These are phyloP conservation scores for Sebastiscus albofasciatus DNA, from an alignment of 2,797 vertebrate genomes.

Conservation along the genomic window DNA sequence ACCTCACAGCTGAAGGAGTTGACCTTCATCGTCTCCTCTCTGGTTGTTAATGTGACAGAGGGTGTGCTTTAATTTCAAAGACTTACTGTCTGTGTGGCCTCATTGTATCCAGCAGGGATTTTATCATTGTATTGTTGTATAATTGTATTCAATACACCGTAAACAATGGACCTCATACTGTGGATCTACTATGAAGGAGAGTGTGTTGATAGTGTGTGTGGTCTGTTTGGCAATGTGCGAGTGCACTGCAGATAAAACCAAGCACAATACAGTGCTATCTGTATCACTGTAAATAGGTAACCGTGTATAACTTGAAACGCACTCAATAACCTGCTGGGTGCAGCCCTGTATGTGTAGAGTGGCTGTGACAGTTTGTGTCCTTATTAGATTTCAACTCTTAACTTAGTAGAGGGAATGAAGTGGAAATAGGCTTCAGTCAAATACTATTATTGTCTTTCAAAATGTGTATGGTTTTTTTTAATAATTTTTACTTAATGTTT, in stretches of 20 bases:
- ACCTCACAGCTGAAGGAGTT: constrained; percentile 44
- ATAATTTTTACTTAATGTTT: background rate
- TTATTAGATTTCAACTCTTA: constrained; percentile 2
- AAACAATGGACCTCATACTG: constrained; percentile 9
- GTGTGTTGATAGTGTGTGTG: constrained; percentile 13
- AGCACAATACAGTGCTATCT: constrained; percentile 14
- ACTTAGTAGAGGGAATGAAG: background rate
- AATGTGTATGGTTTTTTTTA: background rate
- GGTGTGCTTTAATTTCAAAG: constrained; percentile 33
- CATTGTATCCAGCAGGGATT: constrained; percentile 16
- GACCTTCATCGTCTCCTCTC: constrained; percentile 57
- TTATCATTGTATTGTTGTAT: background rate
- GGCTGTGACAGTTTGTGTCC: constrained; percentile 3
- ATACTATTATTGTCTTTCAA: background rate
- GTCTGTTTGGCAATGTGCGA: constrained; percentile 3
- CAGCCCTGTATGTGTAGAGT: background rate
- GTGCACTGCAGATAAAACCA: constrained; percentile 10
- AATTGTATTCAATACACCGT: constrained; percentile 17
- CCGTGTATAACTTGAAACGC: constrained; percentile 20
- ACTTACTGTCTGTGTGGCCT: constrained; percentile 15
- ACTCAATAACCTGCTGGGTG: background rate
- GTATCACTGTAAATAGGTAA: constrained; percentile 16
- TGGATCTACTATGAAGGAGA: background rate
- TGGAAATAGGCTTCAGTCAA: background rate
- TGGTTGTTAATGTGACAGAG: constrained; percentile 40